These are phyloP conservation scores for Podarcis raffonei DNA, from an alignment of 2,113 vertebrate species.

Conservation along the genomic window DNA sequence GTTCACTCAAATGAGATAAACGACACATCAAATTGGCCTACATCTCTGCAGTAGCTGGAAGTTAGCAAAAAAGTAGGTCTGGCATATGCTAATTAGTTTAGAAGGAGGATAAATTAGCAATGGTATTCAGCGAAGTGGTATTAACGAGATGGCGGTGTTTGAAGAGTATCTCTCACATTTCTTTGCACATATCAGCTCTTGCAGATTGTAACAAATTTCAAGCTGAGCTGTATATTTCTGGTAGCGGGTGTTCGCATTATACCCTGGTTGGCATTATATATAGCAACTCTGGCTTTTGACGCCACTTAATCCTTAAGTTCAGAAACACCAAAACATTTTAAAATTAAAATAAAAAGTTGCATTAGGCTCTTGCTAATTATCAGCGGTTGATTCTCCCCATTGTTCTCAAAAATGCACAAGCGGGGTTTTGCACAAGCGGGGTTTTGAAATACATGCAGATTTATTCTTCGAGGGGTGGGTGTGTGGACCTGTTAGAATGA, in stretches of 20 bases:
- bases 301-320: conserved; percentile 50
- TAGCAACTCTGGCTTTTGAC: conserved; percentile 36
- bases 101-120: conserved; percentile 48
- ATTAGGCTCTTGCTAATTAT: conserved; percentile 47
- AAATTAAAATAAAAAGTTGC: neutral
- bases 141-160: conserved; percentile 40
- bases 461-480: neutral
- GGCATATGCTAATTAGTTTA: conserved; percentile 32
- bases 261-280: conserved; percentile 54
- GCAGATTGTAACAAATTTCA: conserved; percentile 57
- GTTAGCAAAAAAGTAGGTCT: conserved; percentile 18
- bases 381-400: conserved; percentile 48
- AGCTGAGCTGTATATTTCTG: conserved; percentile 63
- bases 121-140: conserved; percentile 30
- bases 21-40: conserved; percentile 1
- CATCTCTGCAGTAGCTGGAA: conserved; percentile 13
- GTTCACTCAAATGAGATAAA: conserved; percentile 28
- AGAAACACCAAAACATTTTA: conserved; percentile 26
- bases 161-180: conserved; percentile 41
- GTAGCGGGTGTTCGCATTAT: conserved; percentile 61
- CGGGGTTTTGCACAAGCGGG: neutral
- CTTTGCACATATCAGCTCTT: conserved; percentile 38
- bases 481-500: neutral
- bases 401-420: conserved; percentile 36
- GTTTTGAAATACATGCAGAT: neutral